These are phyloP conservation scores for Ambastaia sidthimunki DNA, from an alignment of 2,797 vertebrate genomes.

Conservation along the genomic window DNA sequence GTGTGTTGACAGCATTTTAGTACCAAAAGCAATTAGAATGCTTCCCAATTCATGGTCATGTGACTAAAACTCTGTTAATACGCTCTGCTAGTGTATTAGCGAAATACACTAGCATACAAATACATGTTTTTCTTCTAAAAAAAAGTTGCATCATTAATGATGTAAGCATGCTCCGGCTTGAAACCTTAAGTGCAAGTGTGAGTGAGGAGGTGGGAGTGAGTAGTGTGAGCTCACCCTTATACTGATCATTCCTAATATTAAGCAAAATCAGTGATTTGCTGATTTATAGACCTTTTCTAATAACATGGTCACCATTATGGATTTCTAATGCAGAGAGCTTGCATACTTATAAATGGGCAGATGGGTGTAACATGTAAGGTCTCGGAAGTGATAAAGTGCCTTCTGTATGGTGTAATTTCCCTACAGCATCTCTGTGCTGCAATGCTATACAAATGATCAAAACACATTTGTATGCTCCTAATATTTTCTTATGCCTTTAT, in stretches of 20 bases:
- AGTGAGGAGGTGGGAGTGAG: no score
- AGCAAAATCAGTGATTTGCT: background rate
- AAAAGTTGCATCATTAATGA: no score
- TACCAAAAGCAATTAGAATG: background rate
- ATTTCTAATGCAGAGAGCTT: background rate
- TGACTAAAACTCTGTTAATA: no score
- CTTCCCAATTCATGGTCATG: background rate
- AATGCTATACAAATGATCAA: slow-evolving; percentile 17
- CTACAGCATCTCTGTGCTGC: slow-evolving; percentile 23
- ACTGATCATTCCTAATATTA: background rate
- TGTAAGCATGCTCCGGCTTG: no score
- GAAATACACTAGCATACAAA: background rate
- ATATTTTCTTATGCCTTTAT: background rate
- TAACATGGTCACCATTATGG: background rate
- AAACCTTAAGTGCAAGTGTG: no score
- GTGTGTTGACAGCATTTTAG: background rate
- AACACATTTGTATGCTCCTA: slow-evolving; percentile 2
- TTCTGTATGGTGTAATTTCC: slow-evolving; percentile 40
- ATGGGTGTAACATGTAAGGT: slow-evolving; percentile 24
- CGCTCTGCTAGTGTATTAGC: no score
- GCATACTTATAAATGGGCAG: slow-evolving; percentile 50
- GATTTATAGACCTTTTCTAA: background rate
- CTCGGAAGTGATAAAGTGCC: slow-evolving; percentile 35
- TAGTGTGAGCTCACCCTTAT: background rate
- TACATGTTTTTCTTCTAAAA: no score